Base-by-base conservation (phyloP, 2,113 vertebrate species). In the Psephotus haematonotus region DNA sequence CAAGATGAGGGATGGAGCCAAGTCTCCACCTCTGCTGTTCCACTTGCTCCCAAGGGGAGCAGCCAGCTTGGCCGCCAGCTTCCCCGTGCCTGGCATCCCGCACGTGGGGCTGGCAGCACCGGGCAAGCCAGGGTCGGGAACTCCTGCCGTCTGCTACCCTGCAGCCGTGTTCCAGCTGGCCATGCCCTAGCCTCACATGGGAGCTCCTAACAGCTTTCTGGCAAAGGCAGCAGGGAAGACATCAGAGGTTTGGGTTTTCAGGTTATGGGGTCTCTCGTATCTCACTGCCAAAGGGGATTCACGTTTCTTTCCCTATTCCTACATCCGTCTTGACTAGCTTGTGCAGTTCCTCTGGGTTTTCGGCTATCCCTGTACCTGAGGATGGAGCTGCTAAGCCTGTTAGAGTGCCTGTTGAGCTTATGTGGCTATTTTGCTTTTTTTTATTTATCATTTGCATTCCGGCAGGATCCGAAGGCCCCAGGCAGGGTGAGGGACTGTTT, bases 1-100 rank as follows among this genome's bases (percentile, higher is more conserved):
- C 43, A 7, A 86, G 78, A 44, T 3, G 2, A 75, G 25, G 28
- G 74, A 62, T 6, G 1, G 43, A 92, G 94, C 88, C 94, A 95
- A 95, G 90, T 59, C 92, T 92, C 92, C 86, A 67, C 65, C 76
- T 90, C 82, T 33, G 82, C 33, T 27, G n/a, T 47, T 65, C 72
- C n/a, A 7, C 69, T 86, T 10, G 8, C 39, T 81, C 67, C 67
- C 67, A 4, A 24, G 37, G 53, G 90, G 9, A 86, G 76, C 88
- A 9, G 72, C 29, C 27, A 7, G 49, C 76, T 90, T 74, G 82
- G 91, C 82, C 5, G 16, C 22, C 7, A 28, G 79, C 82, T 62
- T 65, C 24, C 82, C 91, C 1, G 23, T 13, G 91, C 86, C 94
- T 67, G 91, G 91, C 88, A 84, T 37, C 35, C 64, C 0, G 7